Evolutionary conservation across 2,113 vertebrate genomes (phyloP).

Genomic region (Carlito syrichta): DNA sequence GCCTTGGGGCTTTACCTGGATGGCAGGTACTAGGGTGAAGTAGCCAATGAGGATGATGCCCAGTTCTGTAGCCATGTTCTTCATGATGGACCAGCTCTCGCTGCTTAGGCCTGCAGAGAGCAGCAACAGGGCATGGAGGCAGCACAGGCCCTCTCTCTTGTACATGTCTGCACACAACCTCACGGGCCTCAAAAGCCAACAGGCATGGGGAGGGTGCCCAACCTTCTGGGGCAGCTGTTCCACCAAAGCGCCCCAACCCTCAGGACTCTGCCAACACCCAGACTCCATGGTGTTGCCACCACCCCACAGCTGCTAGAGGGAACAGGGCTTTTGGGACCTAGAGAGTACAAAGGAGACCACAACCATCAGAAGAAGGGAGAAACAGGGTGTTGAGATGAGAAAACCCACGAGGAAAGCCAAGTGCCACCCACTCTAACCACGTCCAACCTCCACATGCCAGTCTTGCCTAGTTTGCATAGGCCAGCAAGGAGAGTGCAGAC

Average conservation of each 20-base stretch:
- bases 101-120: constrained; percentile 91
- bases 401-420: not conserved
- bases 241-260: not conserved
- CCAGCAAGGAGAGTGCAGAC: not conserved
- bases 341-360: not conserved
- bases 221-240: not conserved
- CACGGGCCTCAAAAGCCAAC: rapidly evolving
- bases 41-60: constrained; percentile 98
- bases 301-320: not conserved
- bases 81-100: constrained; percentile 99
- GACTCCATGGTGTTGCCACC: not conserved
- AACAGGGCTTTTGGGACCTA: rapidly evolving
- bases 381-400: not conserved
- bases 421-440: rapidly evolving
- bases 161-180: not conserved
- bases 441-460: not conserved
- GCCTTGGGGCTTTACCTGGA: constrained; percentile 87
- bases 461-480: not conserved
- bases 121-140: not conserved
- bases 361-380: not conserved
- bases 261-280: not conserved
- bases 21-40: constrained; percentile 97
- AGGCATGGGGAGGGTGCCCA: not conserved
- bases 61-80: constrained; percentile 98
- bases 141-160: rapidly evolving